Evolutionary conservation across 2,888 invertebrate genomes (phyloP), one percentile per base, ranked within the genome.

Genomic region (Polyploca ridens): DNA sequence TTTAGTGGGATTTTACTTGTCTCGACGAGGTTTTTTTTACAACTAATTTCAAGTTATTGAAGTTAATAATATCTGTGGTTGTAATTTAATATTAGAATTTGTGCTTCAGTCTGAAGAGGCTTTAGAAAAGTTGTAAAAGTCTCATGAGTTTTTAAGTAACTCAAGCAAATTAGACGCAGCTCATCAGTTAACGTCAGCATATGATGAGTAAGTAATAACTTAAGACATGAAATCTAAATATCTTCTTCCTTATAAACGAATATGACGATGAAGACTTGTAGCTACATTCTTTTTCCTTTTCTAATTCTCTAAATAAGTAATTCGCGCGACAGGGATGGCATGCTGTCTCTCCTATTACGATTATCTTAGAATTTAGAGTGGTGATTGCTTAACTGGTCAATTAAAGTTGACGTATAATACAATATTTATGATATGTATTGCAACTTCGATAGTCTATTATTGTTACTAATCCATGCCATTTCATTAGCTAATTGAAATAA

Each of bases 281-380:
- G 14, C 16, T n/a, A n/a, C 49, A 7, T 49, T 49, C 16, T 14
- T 6, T 16, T 5, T 16, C n/a, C 16, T 49, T 54, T 54, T 54
- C 54, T 10, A 54, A 19, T n/a, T 54, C 10, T 19, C 54, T 19
- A 10, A 19, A 54, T 54, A 54, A 54, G 54, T 10, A 19, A 8
- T 10, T 54, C 19, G 11, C 7, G 3, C 19, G 54, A 19, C 54
- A 54, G 8, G 54, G 54, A 54, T 54, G 54, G 54, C 19, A 19
- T 54, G 54, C 54, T 10, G 62, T 62, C 62, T 60, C 16, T 16
- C 60, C 33, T 38, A 33, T 60, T 38, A 38, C 38, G 33, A 16
- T 54, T 54, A 5, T 46, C n/a, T 46, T 54, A 4, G 19, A 54
- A 19, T 54, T 16, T 54, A 19, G 54, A 16, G 19, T 16, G n/a